Conservation (phyloP, 2,797 vertebrate species). For the Sphaeramia orbicularis region DNA sequence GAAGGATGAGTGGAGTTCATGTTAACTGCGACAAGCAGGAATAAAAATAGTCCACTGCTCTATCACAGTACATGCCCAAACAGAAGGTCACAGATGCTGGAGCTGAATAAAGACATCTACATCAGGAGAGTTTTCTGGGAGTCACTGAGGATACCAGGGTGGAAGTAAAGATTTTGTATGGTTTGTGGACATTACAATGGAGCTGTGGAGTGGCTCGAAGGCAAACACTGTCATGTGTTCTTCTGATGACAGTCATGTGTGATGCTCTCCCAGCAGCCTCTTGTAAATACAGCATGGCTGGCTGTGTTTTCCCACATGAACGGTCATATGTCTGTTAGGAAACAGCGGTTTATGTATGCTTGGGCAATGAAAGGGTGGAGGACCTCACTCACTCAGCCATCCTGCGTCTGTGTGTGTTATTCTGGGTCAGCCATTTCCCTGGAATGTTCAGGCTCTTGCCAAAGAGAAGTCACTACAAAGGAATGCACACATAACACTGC, state of each 20-base stretch:
- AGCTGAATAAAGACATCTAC: neutral
- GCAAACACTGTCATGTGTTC: slow-evolving; percentile 28
- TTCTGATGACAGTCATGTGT: slow-evolving; percentile 45
- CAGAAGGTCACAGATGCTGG: neutral
- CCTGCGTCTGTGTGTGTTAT: slow-evolving; percentile 75
- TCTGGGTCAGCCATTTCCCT: slow-evolving; percentile 84
- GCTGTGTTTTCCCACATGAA: slow-evolving; percentile 13
- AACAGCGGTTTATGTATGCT: slow-evolving; percentile 14
- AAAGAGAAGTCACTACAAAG: slow-evolving; percentile 83
- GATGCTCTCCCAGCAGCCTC: slow-evolving; percentile 12
- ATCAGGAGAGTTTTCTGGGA: neutral
- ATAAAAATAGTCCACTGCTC: neutral
- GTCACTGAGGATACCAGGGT: rapidly evolving
- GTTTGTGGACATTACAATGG: neutral
- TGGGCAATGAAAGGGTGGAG: slow-evolving; percentile 49
- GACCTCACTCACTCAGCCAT: slow-evolving; percentile 43
- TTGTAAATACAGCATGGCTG: neutral
- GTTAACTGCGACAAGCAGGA: neutral
- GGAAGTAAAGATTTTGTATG: neutral
- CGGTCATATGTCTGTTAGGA: slow-evolving; percentile 26
- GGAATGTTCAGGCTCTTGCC: slow-evolving; percentile 82
- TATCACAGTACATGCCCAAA: neutral
- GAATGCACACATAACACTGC: slow-evolving; percentile 80
- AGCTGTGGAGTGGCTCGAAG: slow-evolving; percentile 2
- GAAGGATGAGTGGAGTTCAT: slow-evolving; percentile 5